phyloP scores from a whole-genome alignment of 2,797 vertebrate genomes.

The Australoheros facetus region DNA sequence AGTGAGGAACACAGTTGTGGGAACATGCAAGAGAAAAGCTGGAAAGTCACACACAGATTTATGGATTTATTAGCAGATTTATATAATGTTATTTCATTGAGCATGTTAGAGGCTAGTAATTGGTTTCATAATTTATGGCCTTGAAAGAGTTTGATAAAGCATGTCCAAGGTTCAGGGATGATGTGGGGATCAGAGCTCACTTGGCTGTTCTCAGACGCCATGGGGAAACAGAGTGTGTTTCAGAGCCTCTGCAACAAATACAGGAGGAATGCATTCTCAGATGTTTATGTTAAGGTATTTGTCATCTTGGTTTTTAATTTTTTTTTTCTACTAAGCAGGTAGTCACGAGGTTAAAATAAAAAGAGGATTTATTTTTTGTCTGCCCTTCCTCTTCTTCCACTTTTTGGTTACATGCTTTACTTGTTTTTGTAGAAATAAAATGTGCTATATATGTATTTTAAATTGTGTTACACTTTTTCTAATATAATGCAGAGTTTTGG shows the following conservation, averaged over 20 bases:
- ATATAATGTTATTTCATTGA: background rate
- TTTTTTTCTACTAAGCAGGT: background rate
- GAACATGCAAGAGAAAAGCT: slow-evolving; percentile 8
- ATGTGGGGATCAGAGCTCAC: background rate
- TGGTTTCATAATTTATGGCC: slow-evolving; percentile 42
- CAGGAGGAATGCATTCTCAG: slow-evolving; percentile 37
- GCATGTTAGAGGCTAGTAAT: background rate
- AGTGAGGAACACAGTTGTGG: slow-evolving; percentile 1
- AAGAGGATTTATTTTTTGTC: background rate
- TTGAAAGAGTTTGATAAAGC: slow-evolving; percentile 30
- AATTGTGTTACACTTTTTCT: background rate
- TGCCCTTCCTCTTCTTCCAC: background rate
- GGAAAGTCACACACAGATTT: background rate
- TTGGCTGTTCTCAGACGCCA: slow-evolving; percentile 14
- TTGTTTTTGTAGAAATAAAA: background rate
- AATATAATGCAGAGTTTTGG: background rate
- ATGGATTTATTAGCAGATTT: slow-evolving; percentile 2
- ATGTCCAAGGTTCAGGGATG: slow-evolving; percentile 67
- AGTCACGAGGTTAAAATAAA: background rate
- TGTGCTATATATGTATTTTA: background rate
- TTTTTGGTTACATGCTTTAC: background rate
- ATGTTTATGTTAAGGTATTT: slow-evolving; percentile 59
- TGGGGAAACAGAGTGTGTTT: slow-evolving; percentile 63
- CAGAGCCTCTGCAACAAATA: slow-evolving; percentile 61
- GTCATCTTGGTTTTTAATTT: slow-evolving; percentile 17